These are phyloP conservation scores for Climacteris rufus DNA, from an alignment of 2,113 vertebrate species.

Conservation along the genomic window DNA sequence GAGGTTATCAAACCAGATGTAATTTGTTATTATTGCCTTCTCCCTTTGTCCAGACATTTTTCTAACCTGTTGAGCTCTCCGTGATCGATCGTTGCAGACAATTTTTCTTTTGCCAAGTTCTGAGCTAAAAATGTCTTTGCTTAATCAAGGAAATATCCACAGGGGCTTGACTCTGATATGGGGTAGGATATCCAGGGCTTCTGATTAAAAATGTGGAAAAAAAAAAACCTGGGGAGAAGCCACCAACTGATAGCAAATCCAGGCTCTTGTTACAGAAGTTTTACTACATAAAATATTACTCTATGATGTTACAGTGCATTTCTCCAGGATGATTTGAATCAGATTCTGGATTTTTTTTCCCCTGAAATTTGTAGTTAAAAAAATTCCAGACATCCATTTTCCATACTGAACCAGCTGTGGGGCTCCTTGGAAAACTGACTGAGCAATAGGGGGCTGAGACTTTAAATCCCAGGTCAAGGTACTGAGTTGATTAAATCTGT, in stretches of 20 bases:
- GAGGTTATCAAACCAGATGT: slow-evolving; percentile 8
- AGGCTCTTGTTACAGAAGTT: neutral
- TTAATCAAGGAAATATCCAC: neutral
- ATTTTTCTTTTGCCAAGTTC: slow-evolving; percentile 28
- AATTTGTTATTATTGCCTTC: slow-evolving; percentile 12
- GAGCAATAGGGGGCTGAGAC: neutral
- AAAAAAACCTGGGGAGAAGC: neutral
- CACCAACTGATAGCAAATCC: neutral
- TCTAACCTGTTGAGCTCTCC: neutral
- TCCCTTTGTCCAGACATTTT: slow-evolving; percentile 41
- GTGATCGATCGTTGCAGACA: neutral
- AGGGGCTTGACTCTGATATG: neutral
- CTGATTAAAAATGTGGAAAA: neutral
- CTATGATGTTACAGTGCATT: neutral
- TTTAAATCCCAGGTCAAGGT: neutral
- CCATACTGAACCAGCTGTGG: neutral
- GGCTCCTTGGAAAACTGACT: neutral
- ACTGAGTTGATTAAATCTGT: neutral
- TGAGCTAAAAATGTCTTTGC: neutral
- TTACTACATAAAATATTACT: neutral
- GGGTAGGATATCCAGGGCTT: neutral
- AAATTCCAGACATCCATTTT: neutral
- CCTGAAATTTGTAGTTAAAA: neutral
- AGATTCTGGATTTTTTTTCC: neutral
- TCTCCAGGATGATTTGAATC: neutral